Base-by-base conservation (phyloP, 2,888 invertebrate species). In the Sarcophaga caerulescens region DNA sequence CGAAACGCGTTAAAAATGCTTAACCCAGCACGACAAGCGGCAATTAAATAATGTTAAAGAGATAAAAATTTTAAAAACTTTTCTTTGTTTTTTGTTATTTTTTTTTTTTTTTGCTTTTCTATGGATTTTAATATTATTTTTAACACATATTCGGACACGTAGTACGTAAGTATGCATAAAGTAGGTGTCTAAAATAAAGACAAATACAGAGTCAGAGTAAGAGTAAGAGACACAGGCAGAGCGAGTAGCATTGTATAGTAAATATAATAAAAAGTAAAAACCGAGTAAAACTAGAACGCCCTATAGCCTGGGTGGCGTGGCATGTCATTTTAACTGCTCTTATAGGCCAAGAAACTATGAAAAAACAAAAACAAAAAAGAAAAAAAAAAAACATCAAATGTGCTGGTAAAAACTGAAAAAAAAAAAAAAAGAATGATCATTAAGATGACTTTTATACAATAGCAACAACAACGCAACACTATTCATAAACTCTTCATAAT, bases 1-100 rank as follows among this genome's bases (percentile, higher is more conserved):
- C 79, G 85, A 88, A 87, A 87, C 78, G 87, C 84, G 78, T 87
- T 87, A 88, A 88, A 87, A 88, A 88, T 87, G 60, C 66, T 84
- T 82, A 87, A 87, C 87, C 81, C 88, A 88, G 87, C 87, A 85
- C 86, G 88, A 88, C 85, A 84, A 81, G 81, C 87, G 88, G 88
- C 88, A 88, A 89, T 88, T 88, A 88, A 89, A 89, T 88, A 89
- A 87, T 87, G 86, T 84, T 88, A 86, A 87, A 83, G 82, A 87
- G 35, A 35, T 35, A 35, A 35, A 35, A 35, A n/a, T n/a, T 35
- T 35, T 35, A 86, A 84, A 85, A 84, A 80, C 73, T 57, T 47
- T 52, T 14, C 12, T 14, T 17, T 4, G 12, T 52, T 14, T 52
- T 44, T 71, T 66, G 0, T 25, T n/a, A n/a, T n/a, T n/a, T n/a